These are phyloP conservation scores for Melanotaenia parkinsoni DNA, from an alignment of 2,797 vertebrate genomes.

Conservation along the genomic window DNA sequence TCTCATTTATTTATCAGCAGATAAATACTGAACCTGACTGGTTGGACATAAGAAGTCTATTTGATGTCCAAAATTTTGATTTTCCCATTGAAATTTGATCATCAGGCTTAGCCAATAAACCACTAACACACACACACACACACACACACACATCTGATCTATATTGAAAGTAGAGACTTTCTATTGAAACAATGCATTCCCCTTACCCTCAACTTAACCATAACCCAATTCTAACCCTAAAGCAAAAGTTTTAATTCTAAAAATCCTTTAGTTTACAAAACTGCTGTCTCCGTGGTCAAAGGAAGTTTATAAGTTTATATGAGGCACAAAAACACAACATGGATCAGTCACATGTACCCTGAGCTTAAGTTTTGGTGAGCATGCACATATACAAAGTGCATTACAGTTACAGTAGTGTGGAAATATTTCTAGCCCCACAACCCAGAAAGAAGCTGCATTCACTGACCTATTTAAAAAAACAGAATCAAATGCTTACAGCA, in stretches of 20 bases:
- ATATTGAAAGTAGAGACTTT: too few relatives aligned
- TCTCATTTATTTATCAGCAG: conserved; percentile 1
- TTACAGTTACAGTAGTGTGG: not conserved
- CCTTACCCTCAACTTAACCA: not conserved
- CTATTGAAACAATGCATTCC: too few relatives aligned
- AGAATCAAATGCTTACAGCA: not conserved
- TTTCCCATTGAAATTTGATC: not conserved
- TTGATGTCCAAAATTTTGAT: not conserved
- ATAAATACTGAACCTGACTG: not conserved
- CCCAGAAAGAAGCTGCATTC: not conserved
- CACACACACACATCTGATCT: too few relatives aligned
- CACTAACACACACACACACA: not conserved
- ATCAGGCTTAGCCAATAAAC: not conserved
- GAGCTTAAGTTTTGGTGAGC: not conserved
- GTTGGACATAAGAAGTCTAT: not conserved
- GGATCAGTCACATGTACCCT: not conserved
- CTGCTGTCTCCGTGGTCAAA: too few relatives aligned
- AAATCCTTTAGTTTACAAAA: too few relatives aligned
- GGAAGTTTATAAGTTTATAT: too few relatives aligned
- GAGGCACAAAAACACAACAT: not conserved
- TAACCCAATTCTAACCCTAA: not conserved
- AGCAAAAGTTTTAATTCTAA: not conserved
- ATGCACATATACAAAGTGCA: not conserved
- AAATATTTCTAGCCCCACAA: not conserved
- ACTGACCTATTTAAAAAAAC: not conserved